Evolutionary conservation across 1,140 invertebrate genomes (phyloP).

Genomic region (Drosophila watanabei): DNA sequence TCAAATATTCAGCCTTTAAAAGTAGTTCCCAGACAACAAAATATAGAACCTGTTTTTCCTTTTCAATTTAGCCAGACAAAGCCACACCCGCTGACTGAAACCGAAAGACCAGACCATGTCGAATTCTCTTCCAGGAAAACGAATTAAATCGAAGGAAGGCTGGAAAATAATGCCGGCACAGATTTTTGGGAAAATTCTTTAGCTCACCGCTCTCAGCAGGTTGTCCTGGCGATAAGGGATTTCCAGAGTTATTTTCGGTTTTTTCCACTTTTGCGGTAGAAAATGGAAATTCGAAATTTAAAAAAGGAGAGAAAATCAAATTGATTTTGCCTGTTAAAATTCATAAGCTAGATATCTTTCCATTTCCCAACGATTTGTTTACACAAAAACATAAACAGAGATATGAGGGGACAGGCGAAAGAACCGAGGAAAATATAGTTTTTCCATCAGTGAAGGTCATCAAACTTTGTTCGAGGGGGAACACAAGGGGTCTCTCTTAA

Average conservation of each 20-base stretch:
- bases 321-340: not conserved
- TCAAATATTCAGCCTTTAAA: not conserved
- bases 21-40: not conserved
- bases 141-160: constrained; percentile 8
- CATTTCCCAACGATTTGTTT: constrained; percentile 51
- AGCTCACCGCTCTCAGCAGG: constrained; percentile 17
- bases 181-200: constrained; percentile 14
- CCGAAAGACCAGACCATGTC: constrained; percentile 15
- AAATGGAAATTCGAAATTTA: constrained; percentile 14
- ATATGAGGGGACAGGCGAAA: constrained; percentile 19
- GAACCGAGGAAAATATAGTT: constrained; percentile 34
- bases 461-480: constrained; percentile 59
- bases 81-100: not conserved
- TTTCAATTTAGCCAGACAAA: constrained; percentile 19
- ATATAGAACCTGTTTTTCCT: constrained; percentile 15
- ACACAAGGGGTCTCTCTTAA: constrained; percentile 23
- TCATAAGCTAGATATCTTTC: not conserved
- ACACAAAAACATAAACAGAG: constrained; percentile 46
- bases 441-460: constrained; percentile 63
- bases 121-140: constrained; percentile 32
- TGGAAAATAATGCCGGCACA: not conserved
- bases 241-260: not conserved
- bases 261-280: not conserved
- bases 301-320: constrained; percentile 2
- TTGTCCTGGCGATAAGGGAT: constrained; percentile 32